Evolutionary conservation across 2,888 invertebrate species (phyloP).

Genomic region (Calameuta pallipes): DNA sequence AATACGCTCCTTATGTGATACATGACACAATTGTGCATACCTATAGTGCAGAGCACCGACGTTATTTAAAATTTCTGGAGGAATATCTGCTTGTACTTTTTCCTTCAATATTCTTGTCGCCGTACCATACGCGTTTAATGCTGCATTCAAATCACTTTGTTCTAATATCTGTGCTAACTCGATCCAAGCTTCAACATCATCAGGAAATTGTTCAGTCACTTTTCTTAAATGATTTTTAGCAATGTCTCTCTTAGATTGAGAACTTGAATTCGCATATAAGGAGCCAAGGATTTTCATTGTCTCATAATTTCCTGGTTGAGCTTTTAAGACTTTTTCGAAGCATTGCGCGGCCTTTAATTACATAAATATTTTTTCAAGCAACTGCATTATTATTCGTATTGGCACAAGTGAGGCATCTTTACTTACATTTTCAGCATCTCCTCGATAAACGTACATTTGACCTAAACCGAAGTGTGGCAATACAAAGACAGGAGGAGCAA

Average conservation of each 20-base stretch:
- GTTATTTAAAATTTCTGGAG: conserved; percentile 98
- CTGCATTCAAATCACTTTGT: conserved; percentile 86
- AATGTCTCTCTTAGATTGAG: conserved; percentile 91
- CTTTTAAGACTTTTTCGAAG: conserved; percentile 98
- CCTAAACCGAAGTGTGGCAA: conserved; percentile 98
- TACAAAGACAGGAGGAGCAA: conserved; percentile 94
- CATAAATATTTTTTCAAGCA: conserved; percentile 10
- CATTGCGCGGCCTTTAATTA: conserved; percentile 90
- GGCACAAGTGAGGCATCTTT: not conserved
- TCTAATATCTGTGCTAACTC: conserved; percentile 98
- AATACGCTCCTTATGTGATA: not conserved
- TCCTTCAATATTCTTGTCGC: conserved; percentile 93
- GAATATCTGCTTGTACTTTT: conserved; percentile 93
- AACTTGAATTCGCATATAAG: conserved; percentile 90
- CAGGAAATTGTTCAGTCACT: conserved; percentile 95
- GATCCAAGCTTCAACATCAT: conserved; percentile 99
- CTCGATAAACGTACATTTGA: conserved; percentile 98
- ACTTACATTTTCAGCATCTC: conserved; percentile 92
- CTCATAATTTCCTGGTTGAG: conserved; percentile 97
- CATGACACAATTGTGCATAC: conserved; percentile 47
- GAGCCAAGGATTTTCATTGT: conserved; percentile 99
- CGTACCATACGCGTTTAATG: conserved; percentile 92
- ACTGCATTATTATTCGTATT: not conserved
- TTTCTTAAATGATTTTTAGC: conserved; percentile 95
- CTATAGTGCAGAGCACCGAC: conserved; percentile 92